These are phyloP conservation scores for Hephaestus fuliginosus DNA, from an alignment of 2,797 vertebrate species.

Conservation along the genomic window DNA sequence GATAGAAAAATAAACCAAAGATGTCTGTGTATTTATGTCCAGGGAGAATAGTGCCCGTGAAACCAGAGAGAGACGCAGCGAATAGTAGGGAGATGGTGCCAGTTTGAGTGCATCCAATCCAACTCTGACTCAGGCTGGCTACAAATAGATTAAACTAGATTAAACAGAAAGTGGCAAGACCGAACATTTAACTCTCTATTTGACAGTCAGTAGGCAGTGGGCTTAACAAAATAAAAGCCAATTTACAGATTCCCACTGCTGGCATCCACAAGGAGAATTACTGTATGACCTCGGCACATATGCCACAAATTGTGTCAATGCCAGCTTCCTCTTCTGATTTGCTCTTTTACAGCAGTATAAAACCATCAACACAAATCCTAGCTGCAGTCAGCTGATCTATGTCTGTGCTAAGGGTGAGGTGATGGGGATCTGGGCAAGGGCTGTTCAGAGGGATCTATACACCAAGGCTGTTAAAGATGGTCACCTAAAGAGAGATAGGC, in stretches of 20 bases:
- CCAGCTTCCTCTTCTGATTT: constrained; percentile 52
- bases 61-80: background rate
- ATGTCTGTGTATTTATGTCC: constrained; percentile 31
- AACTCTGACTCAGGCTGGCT: constrained; percentile 38
- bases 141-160: constrained; percentile 60
- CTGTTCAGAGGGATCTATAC: constrained; percentile 27
- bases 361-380: constrained; percentile 27
- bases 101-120: constrained; percentile 39
- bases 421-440: background rate
- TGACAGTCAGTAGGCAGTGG: constrained; percentile 39
- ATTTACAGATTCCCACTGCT: constrained; percentile 45
- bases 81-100: constrained; percentile 20
- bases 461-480: constrained; percentile 27
- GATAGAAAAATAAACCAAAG: constrained; percentile 36
- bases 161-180: constrained; percentile 48
- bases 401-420: background rate
- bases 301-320: constrained; percentile 45
- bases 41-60: constrained; percentile 5
- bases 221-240: constrained; percentile 57
- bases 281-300: constrained; percentile 42
- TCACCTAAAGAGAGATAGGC: constrained; percentile 40
- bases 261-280: constrained; percentile 30
- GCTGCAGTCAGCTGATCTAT: constrained; percentile 25
- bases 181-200: constrained; percentile 51
- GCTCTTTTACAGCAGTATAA: constrained; percentile 29